Evolutionary conservation across 1,140 invertebrate genomes (phyloP).

Genomic region (Pteromalus puparum): DNA sequence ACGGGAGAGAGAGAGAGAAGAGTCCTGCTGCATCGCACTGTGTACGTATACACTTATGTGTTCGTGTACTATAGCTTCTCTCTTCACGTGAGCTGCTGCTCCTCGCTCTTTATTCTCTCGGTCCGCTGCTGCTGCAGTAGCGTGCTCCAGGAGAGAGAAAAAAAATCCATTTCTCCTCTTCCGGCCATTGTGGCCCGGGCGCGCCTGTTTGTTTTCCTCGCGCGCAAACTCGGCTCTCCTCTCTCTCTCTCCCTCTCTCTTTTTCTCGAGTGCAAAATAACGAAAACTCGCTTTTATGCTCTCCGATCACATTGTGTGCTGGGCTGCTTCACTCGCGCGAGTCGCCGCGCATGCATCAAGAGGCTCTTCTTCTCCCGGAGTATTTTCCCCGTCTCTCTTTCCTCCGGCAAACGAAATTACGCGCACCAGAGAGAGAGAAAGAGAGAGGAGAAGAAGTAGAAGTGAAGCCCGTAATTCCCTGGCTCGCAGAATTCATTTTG

Average conservation of each 20-base stretch:
- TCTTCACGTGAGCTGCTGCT: constrained; percentile 30
- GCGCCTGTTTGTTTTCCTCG: constrained; percentile 43
- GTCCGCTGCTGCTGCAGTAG: background rate
- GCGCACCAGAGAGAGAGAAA: background rate
- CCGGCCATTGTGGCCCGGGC: constrained; percentile 42
- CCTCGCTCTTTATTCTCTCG: background rate
- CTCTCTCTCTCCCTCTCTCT: background rate
- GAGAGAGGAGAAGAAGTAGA: background rate
- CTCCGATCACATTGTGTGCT: background rate
- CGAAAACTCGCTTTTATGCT: constrained; percentile 26
- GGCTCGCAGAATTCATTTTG: background rate
- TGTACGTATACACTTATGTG: background rate
- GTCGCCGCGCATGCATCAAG: background rate
- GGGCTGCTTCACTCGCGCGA: background rate
- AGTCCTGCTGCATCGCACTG: background rate
- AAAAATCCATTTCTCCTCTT: constrained; percentile 42
- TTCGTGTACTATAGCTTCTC: background rate
- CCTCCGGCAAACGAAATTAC: background rate
- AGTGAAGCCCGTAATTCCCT: background rate
- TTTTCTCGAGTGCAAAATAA: constrained; percentile 17
- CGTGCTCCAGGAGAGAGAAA: background rate
- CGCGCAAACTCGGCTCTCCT: background rate
- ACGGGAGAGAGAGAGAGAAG: background rate
- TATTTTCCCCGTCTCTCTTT: background rate
- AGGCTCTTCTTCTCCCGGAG: background rate